Conservation (phyloP, 64 coral and sea anemone species). For the Montipora foliosa region DNA sequence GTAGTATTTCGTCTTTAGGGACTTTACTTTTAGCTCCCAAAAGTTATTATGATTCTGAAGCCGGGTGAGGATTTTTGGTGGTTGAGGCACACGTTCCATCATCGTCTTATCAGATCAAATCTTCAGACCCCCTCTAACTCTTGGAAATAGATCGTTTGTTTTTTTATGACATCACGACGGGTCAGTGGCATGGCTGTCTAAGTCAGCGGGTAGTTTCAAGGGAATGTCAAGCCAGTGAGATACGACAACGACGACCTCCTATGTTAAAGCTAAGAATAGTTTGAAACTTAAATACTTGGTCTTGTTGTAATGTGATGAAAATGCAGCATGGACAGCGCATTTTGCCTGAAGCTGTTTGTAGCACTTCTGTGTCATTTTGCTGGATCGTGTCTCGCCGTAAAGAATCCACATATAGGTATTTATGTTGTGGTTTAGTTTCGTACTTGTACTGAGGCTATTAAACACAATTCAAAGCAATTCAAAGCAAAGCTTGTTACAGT, state of each 20-base stretch:
- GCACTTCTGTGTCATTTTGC: not conserved
- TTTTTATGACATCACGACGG: slow-evolving; percentile 20
- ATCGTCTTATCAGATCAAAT: not conserved
- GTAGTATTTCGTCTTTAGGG: no score
- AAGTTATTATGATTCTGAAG: no score
- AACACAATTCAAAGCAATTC: no score
- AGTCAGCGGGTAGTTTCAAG: not conserved
- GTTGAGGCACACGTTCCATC: not conserved
- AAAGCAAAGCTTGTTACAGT: no score
- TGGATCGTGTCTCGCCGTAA: not conserved
- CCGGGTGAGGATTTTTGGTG: no score
- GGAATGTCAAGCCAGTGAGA: not conserved
- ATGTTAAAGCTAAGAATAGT: not conserved
- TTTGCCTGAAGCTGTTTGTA: not conserved
- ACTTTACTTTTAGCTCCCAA: no score
- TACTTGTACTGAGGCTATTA: no score
- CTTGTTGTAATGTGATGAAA: slow-evolving; percentile 4
- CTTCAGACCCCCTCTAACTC: not conserved
- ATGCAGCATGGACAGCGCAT: not conserved
- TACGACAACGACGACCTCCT: not conserved
- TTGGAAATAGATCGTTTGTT: not conserved
- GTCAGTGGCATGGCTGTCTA: not conserved
- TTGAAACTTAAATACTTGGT: not conserved
- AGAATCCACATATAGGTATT: slow-evolving; percentile 9
- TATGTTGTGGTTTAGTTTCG: no score